Conservation (phyloP, 2,797 vertebrate genomes). For the Erethizon dorsatum region DNA sequence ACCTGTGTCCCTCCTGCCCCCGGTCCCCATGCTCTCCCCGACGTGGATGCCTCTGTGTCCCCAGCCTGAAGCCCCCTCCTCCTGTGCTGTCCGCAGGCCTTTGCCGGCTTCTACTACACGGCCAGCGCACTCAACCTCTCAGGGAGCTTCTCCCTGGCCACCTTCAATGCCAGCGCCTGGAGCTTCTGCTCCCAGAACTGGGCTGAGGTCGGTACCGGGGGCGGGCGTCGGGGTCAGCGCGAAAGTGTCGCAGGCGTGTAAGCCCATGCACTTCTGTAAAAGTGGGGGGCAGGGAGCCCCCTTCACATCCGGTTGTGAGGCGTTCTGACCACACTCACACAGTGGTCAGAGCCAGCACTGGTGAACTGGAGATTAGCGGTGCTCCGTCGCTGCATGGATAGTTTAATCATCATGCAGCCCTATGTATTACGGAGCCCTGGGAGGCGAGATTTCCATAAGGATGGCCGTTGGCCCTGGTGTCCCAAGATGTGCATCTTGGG, state of each 20-base stretch:
- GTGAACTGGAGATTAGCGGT: neutral
- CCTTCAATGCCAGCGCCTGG: conserved; percentile 91
- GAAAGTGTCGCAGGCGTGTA: neutral
- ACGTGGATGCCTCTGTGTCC: too few species aligned
- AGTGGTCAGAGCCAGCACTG: neutral
- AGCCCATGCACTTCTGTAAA: neutral
- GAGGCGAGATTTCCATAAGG: neutral
- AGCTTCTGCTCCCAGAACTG: conserved; percentile 93
- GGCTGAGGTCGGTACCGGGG: conserved; percentile 90
- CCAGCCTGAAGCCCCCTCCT: conserved; percentile 41
- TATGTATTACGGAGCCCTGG: neutral
- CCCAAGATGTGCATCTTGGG: neutral
- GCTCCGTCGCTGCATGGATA: neutral
- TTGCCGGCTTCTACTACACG: conserved; percentile 95
- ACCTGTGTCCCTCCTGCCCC: neutral
- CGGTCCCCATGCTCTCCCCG: neutral
- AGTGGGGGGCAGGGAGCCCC: neutral
- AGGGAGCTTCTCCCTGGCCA: conserved; percentile 89
- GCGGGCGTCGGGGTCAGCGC: neutral
- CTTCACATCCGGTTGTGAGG: neutral
- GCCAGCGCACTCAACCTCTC: conserved; percentile 90
- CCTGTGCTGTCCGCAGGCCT: conserved; percentile 90
- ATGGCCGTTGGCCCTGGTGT: neutral
- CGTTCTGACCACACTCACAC: neutral
- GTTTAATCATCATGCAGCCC: neutral